These are phyloP conservation scores for Climacteris rufus DNA, from an alignment of 2,113 vertebrate species.

Conservation along the genomic window DNA sequence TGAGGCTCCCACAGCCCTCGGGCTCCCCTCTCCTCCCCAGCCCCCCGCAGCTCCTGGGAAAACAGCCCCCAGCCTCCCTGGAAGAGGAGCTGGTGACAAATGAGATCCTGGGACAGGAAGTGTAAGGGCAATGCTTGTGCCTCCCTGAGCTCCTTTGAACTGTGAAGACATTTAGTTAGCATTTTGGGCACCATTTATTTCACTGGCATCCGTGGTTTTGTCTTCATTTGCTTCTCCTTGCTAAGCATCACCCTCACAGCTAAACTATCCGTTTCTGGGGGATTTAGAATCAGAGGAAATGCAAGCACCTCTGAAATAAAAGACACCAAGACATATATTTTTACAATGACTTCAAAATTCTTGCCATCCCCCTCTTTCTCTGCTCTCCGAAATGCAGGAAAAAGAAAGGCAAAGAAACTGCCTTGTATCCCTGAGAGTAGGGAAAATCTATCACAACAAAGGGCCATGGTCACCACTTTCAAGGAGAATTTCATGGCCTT, in stretches of 20 bases:
- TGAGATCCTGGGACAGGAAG: background rate
- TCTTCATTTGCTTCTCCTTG: background rate
- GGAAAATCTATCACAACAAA: background rate
- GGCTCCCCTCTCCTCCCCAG: background rate
- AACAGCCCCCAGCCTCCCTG: background rate
- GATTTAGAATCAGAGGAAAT: background rate
- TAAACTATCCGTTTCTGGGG: background rate
- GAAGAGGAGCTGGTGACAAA: background rate
- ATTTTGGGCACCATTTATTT: conserved; percentile 15
- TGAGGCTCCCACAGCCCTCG: background rate
- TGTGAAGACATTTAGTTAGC: background rate
- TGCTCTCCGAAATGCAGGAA: background rate
- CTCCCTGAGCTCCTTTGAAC: background rate
- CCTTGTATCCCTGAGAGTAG: background rate
- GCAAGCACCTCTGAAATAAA: background rate
- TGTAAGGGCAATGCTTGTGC: background rate
- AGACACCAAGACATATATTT: background rate
- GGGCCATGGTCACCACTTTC: background rate
- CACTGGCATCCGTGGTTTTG: background rate
- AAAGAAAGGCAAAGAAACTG: background rate
- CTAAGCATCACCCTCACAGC: background rate
- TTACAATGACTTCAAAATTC: background rate
- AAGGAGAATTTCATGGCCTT: background rate
- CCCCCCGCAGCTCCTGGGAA: background rate
- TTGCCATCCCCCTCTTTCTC: background rate